Conservation (phyloP, 2,888 invertebrate genomes). For the Napeogenes sylphis region DNA sequence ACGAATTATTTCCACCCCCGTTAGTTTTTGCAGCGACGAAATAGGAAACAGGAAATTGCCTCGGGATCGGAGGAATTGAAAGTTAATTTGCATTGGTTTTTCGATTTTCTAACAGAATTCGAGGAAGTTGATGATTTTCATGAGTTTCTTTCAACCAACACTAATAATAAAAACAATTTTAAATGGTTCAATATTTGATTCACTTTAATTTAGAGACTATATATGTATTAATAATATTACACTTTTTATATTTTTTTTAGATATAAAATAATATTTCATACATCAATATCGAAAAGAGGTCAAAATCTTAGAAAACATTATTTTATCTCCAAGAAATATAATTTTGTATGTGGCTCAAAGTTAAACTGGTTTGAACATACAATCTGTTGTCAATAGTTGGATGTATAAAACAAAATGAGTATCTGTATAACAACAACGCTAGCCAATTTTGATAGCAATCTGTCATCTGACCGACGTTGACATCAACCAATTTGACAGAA, state of each 20-base stretch:
- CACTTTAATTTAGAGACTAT: too few relatives aligned
- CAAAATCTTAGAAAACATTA: too few relatives aligned
- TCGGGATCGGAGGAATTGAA: slow-evolving; percentile 26
- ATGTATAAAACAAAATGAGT: background rate
- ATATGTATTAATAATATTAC: too few relatives aligned
- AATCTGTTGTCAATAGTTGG: background rate
- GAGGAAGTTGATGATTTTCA: background rate
- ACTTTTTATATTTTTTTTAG: too few relatives aligned
- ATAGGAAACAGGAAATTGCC: slow-evolving; percentile 47
- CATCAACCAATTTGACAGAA: slow-evolving; percentile 13
- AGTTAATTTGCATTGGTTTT: slow-evolving; percentile 31
- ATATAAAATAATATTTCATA: too few relatives aligned
- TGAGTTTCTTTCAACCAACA: background rate
- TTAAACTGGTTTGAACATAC: background rate
- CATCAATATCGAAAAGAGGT: too few relatives aligned
- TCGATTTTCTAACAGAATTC: slow-evolving; percentile 15
- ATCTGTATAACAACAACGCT: background rate
- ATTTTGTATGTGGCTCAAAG: background rate
- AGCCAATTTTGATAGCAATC: slow-evolving; percentile 16
- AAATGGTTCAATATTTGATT: too few relatives aligned
- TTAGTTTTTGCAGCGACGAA: slow-evolving; percentile 30
- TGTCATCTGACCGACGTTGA: slow-evolving; percentile 15
- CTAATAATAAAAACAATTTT: too few relatives aligned
- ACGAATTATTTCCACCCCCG: slow-evolving; percentile 27
- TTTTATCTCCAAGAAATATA: background rate